Evolutionary conservation across 2,797 vertebrate genomes (phyloP).

Genomic region (Coracias cyanogaster): DNA sequence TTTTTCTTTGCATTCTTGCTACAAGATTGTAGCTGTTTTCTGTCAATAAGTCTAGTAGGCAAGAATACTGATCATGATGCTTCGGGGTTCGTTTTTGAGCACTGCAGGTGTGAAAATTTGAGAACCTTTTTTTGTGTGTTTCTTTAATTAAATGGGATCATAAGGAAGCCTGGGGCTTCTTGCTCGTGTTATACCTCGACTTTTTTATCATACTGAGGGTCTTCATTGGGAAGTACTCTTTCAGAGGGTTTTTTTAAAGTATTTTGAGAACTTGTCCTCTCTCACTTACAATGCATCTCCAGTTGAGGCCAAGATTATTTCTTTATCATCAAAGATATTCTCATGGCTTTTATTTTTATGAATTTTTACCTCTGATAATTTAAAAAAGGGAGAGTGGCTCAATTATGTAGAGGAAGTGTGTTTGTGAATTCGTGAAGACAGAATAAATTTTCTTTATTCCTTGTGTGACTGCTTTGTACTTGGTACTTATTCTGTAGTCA

Average conservation of each 20-base stretch:
- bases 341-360: not conserved
- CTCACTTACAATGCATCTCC: not conserved
- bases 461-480: not conserved
- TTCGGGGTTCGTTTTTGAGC: not conserved
- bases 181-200: not conserved
- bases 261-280: not conserved
- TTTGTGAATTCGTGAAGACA: not conserved
- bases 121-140: not conserved
- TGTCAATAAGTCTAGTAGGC: not conserved
- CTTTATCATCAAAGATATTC: not conserved
- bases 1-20: not conserved
- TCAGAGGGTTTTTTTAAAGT: not conserved
- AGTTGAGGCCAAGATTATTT: not conserved
- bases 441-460: not conserved
- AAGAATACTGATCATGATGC: not conserved
- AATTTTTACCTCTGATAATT: not conserved
- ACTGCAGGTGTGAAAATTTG: not conserved
- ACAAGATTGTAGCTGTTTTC: not conserved
- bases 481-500: not conserved
- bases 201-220: not conserved
- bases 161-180: not conserved
- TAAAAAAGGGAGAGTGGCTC: not conserved
- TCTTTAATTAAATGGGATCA: not conserved
- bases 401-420: not conserved
- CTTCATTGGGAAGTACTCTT: not conserved